Base-by-base conservation (phyloP, 2,113 vertebrate species). In the Peromyscus polionotus region DNA sequence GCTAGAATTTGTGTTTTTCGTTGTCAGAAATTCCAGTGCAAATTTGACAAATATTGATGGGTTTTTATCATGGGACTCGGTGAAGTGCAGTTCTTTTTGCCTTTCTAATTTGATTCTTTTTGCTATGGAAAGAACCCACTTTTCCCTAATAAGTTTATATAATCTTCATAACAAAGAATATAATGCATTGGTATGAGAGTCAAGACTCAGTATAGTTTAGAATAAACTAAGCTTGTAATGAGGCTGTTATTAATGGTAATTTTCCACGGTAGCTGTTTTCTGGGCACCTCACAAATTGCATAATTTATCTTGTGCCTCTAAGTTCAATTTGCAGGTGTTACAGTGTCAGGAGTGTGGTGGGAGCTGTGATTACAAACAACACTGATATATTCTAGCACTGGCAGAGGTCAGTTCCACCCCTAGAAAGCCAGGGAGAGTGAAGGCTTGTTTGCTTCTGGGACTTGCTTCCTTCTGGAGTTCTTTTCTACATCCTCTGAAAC, bases 1-100 rank as follows among this genome's bases (percentile, higher is more conserved):
- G 85, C 90, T 57, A 31, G 88, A 97, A 97, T 76, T 88, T 92
- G 3, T 96, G 93, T 95, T 98, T 97, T 96, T 85, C 96, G 89
- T 79, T 39, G 31, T 61, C 93, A 61, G 84, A 98, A 98, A 97
- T 81, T 96, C 97, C 94, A 92, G 94, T 84, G 94, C 59, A 16
- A 33, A 88, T 97, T 98, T 98, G 5, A 97, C 97, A 96, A 86
- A 81, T 92, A 96, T 68, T 65, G 96, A 95, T 95, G 96, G 96
- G 80, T 51, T 48, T 95, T 96, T 77, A 92, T 90, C 63, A 75
- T 19, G 11, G n/a, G 36, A 96, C 83, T 97, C 65, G 81, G 86
- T 77, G 87, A 93, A 97, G 0, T 42, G 80, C 76, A 83, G 77
- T 77, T 97, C 81, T 81, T 92, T 85, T 79, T 5, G 16, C 10